Base-by-base conservation (phyloP, 2,113 vertebrate species). In the Catharus minimus region DNA sequence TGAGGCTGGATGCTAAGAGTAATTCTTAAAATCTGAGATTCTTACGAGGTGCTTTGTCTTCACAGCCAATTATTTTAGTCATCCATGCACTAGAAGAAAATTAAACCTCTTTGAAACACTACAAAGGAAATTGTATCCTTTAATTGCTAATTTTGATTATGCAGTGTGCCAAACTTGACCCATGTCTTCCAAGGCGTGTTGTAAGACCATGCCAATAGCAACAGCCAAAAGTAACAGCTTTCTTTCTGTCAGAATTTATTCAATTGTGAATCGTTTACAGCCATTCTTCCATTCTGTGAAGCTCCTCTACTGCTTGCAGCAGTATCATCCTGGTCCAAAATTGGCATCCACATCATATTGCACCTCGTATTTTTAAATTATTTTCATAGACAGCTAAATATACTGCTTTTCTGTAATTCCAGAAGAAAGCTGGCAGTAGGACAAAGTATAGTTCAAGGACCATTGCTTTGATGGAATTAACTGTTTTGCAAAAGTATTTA, bases 81-180 rank as follows among this genome's bases (percentile, higher is more conserved):
- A 30, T 83, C 83, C 52, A 30, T 14, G 4, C 22, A 60, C 24
- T 73, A 64, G 32, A 82, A 80, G 24, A 88, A 92, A 83, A 67
- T 30, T 13, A 65, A 15, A 26, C 85, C 50, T n/a, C 41, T 69
- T 58, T 87, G 72, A 81, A 69, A 77, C 62, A 64, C 50, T 74
- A 82, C 50, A 90, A 88, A 93, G 47, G 77, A 92, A 89, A 88
- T 46, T 6, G 15, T 61, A 68, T 81, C 46, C 30, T 89, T 93
- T 69, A 44, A 76, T 71, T 89, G 44, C 49, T 72, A 71, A 78
- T 82, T 93, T 80, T 94, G 66, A 82, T 38, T 38, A 85, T 28
- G n/a, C 26, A 73, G 13, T 28, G 23, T 91, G 69, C 64, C 71
- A 81, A 77, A 93, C 39, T 15, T 77, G 58, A 74, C 22, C 46